Evolutionary conservation across 2,113 vertebrate genomes (phyloP), one percentile per base, ranked within the genome.

Genomic region (Hypocryptadius cinnamomeus): DNA sequence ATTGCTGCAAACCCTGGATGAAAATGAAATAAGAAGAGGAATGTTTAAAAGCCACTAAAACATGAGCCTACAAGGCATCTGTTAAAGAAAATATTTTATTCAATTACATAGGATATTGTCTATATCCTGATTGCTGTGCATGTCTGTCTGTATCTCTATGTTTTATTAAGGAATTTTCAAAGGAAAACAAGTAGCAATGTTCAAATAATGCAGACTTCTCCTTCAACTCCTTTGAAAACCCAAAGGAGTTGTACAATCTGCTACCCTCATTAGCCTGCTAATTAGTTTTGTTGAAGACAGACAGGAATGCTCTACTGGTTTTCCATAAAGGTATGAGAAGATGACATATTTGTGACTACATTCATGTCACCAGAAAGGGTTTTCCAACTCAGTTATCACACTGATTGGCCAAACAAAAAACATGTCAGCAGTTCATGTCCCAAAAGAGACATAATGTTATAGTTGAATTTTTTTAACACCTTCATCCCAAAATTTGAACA

Each of bases 221-320:
- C 13, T 82, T 60, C 86, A 51, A 44, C 21, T 93, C 13, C 40
- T 76, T 92, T 70, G 54, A 85, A 93, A 93, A 85, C 66, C 59
- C 65, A 59, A 61, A 82, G 78, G 90, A 69, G 76, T 60, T 8
- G 3, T 65, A 37, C 70, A 74, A 56, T 73, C 80, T 81, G 70
- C 12, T 93, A 63, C 47, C 59, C 64, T 95, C 89, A 0, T 94
- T 85, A 95, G 35, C 15, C 47, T 89, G 33, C 65, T 96, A 89
- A 94, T 95, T 90, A 92, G 90, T 56, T 64, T 54, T 63, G 35
- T 66, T 89, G 95, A 92, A 89, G 94, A 95, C 71, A 92, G 95
- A 95, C 81, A 95, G 78, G 92, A 93, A 97, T 97, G 92, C 14
- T 68, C 28, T 42, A 51, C 18, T 65, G 7, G 37, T 77, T 90